Conservation (phyloP, 1,140 invertebrate species). For the Meloidogyne chitwoodi region DNA sequence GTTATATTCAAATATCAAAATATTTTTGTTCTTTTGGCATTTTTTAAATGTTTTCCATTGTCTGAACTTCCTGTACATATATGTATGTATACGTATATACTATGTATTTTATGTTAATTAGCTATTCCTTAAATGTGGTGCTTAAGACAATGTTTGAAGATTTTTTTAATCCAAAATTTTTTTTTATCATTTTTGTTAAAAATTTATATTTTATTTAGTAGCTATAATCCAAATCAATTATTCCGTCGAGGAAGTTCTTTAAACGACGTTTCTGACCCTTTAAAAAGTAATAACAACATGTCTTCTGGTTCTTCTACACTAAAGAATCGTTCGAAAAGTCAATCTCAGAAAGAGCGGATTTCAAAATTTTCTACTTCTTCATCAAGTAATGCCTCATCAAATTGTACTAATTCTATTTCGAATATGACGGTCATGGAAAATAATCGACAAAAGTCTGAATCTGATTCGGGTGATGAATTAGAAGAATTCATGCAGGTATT, state of each 20-base stretch:
- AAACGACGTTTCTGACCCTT: conserved; percentile 5
- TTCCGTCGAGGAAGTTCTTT: conserved; percentile 15
- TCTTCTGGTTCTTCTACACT: background rate
- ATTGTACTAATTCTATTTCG: background rate
- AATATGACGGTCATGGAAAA: background rate
- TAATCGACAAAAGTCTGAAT: background rate
- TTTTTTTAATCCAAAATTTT: too few species aligned
- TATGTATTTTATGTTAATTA: too few species aligned
- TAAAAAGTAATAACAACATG: background rate
- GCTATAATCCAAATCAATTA: background rate
- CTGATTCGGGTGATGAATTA: background rate
- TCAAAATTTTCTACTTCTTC: background rate
- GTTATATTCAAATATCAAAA: background rate
- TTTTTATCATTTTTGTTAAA: background rate
- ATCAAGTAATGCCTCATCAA: background rate
- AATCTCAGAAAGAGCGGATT: background rate
- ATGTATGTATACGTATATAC: too few species aligned
- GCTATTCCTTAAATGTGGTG: too few species aligned
- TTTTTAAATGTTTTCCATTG: background rate
- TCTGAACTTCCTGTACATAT: too few species aligned
- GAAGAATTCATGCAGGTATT: background rate
- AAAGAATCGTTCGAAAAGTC: background rate
- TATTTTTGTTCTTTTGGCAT: background rate
- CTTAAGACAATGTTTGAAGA: too few species aligned
- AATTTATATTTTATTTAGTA: background rate